These are phyloP conservation scores for Macquaria ambigua DNA, from an alignment of 2,113 vertebrate genomes.

Conservation along the genomic window DNA sequence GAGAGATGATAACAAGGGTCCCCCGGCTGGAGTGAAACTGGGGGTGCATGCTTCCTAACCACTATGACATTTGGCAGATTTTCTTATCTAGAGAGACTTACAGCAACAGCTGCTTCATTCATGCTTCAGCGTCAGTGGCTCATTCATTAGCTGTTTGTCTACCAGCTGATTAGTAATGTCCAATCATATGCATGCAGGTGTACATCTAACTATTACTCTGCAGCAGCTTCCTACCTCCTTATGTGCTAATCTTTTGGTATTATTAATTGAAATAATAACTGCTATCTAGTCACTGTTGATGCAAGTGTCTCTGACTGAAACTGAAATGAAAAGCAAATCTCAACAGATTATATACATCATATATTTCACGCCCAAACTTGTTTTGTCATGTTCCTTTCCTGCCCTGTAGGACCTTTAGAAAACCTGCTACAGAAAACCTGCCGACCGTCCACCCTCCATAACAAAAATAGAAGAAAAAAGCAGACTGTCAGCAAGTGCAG, in stretches of 20 bases:
- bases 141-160: not conserved
- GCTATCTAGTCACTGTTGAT: not conserved
- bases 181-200: not conserved
- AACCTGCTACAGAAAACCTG: not conserved
- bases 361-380: not conserved
- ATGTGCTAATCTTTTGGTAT: not conserved
- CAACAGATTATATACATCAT: not conserved
- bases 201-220: not conserved
- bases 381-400: not conserved
- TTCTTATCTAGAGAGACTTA: too few species aligned
- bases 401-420: not conserved
- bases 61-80: too few species aligned
- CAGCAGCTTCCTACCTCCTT: not conserved
- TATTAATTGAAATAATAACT: not conserved
- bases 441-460: not conserved
- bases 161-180: not conserved
- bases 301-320: not conserved
- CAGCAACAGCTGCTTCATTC: not conserved
- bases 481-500: not conserved
- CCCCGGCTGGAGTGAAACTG: too few species aligned
- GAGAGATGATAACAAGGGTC: too few species aligned
- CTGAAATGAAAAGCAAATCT: not conserved
- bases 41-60: too few species aligned
- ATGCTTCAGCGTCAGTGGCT: not conserved
- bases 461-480: slow-evolving; percentile 1